A percentile compares a stretch with the other conserved stretches of the same genome.
These are phyloP conservation scores for Protodeltote pygarga DNA, from an alignment of 2,888 invertebrate species.

Conservation along the genomic window DNA sequence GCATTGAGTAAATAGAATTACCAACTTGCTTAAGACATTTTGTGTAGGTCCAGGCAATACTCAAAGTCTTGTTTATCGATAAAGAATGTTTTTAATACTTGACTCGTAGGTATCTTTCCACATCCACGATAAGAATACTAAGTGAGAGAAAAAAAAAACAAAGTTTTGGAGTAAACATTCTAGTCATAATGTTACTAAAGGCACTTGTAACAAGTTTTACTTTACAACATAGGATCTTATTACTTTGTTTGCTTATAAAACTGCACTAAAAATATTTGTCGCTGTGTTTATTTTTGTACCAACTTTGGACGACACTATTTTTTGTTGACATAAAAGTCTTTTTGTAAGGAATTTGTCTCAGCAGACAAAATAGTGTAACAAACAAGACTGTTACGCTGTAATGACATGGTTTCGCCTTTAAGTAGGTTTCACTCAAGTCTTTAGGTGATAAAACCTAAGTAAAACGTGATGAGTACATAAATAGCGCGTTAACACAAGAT, in stretches of 20 bases:
- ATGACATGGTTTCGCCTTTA: conserved; percentile 55
- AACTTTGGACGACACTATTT: conserved; percentile 11
- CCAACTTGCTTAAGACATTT: no score
- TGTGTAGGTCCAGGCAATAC: no score
- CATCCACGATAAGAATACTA: no score
- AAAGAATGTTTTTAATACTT: no score
- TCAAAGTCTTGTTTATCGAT: no score
- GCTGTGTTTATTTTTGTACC: conserved; percentile 5
- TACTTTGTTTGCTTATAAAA: conserved; percentile 43
- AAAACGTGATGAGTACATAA: conserved; percentile 50
- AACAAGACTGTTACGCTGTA: conserved; percentile 67
- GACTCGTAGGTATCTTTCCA: no score
- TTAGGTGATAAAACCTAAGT: conserved; percentile 47
- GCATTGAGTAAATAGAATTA: no score
- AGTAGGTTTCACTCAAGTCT: conserved; percentile 53
- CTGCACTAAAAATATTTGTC: conserved; percentile 23
- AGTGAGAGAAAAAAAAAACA: no score
- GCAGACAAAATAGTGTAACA: conserved; percentile 62
- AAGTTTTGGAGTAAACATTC: no score
- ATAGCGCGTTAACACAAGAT: conserved; percentile 47
- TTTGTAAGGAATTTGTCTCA: conserved; percentile 46
- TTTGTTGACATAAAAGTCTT: conserved; percentile 26
- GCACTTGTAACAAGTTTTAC: conserved; percentile 13
- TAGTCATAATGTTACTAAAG: conserved; percentile 2
- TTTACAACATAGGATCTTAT: conserved; percentile 36